Conservation (phyloP, 2,797 vertebrate genomes). For the Acanthurus leucopareius region DNA sequence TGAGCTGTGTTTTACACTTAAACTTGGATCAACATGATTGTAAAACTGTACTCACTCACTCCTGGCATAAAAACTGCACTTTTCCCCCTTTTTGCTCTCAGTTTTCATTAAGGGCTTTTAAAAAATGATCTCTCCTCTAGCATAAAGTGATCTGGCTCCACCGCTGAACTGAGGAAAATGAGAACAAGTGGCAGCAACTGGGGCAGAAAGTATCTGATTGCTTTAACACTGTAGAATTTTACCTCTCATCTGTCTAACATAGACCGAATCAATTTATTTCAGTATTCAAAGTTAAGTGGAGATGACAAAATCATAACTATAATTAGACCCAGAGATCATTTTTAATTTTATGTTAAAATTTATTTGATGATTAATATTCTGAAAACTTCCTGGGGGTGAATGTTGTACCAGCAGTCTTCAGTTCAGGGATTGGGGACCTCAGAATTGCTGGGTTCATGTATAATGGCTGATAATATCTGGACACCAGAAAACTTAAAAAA, state of each 20-base stretch:
- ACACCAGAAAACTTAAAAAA: no score
- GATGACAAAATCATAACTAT: background rate
- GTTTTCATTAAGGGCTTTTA: background rate
- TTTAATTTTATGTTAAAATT: background rate
- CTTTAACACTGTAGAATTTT: background rate
- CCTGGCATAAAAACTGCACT: background rate
- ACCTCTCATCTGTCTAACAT: no score
- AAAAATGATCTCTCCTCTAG: background rate
- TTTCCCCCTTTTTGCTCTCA: background rate
- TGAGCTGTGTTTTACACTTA: conserved; percentile 1
- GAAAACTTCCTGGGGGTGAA: no score
- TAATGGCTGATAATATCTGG: no score
- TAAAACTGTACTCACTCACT: background rate
- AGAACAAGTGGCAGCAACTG: background rate
- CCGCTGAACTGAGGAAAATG: background rate
- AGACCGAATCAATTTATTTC: no score
- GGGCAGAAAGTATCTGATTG: background rate
- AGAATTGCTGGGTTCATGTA: no score
- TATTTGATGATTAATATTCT: no score
- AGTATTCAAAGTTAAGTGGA: background rate
- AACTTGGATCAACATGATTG: background rate
- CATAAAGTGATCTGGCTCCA: background rate
- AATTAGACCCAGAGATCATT: background rate
- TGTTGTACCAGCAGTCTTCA: no score
- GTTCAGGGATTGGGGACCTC: no score